Evolutionary conservation across 2,797 vertebrate genomes (phyloP).

Genomic region (Bradypodion pumilum): DNA sequence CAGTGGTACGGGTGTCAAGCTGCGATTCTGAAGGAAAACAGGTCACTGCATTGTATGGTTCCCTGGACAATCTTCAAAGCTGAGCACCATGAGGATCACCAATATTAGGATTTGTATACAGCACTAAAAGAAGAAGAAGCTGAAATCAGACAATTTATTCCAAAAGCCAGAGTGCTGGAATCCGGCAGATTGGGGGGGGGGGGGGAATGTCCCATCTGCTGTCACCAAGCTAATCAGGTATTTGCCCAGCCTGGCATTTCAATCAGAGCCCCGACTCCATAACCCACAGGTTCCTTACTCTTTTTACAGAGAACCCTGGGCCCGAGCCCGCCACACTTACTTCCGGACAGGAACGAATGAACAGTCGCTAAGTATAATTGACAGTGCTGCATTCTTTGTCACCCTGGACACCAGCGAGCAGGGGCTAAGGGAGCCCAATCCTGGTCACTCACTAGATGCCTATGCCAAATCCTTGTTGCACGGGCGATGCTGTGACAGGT

Average conservation of each 20-base stretch:
- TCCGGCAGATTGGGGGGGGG: no score
- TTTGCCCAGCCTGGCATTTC: neutral
- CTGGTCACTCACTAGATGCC: constrained; percentile 77
- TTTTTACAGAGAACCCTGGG: constrained; percentile 82
- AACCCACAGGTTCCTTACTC: neutral
- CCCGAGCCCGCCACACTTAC: constrained; percentile 78
- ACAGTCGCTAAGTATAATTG: constrained; percentile 82
- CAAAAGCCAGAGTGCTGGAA: no score
- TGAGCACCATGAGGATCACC: no score
- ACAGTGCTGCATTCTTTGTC: constrained; percentile 90
- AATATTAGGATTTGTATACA: no score
- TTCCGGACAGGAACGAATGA: constrained; percentile 81
- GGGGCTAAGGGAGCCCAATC: constrained; percentile 81
- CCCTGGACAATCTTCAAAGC: no score
- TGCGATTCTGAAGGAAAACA: no score
- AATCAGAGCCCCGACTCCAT: neutral
- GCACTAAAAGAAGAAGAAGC: no score
- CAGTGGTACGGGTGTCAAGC: no score
- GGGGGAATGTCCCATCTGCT: no score
- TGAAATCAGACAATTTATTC: no score
- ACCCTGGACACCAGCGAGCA: constrained; percentile 84
- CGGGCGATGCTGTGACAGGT: constrained; percentile 89
- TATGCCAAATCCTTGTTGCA: constrained; percentile 87
- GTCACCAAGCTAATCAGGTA: neutral
- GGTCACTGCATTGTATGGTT: no score